Percentiles rank a stretch among this genome's conserved stretches.
These are phyloP conservation scores for Merops nubicus DNA, from an alignment of 2,113 vertebrate species.

Conservation along the genomic window DNA sequence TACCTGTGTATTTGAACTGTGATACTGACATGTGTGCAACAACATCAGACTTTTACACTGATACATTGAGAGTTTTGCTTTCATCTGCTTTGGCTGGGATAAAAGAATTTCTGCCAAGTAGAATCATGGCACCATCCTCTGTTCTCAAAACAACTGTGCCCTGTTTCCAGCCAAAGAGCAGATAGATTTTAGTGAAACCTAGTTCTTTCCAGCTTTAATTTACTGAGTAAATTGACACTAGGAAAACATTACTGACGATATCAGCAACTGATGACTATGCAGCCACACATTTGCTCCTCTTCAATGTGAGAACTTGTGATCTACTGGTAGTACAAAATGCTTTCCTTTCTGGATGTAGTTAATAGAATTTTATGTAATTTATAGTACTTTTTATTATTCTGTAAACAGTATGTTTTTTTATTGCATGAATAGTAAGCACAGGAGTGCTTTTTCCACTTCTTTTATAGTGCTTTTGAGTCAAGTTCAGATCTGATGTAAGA, in stretches of 20 bases:
- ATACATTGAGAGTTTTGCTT: background rate
- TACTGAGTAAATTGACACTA: background rate
- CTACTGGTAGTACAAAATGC: background rate
- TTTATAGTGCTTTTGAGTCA: background rate
- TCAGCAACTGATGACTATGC: background rate
- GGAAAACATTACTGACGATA: background rate
- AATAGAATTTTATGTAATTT: background rate
- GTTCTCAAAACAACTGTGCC: conserved; percentile 20
- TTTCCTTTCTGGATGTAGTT: background rate
- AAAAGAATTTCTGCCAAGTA: background rate
- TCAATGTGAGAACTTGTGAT: background rate
- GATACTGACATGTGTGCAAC: background rate
- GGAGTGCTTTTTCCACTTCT: background rate
- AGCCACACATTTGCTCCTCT: background rate
- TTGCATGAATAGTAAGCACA: background rate
- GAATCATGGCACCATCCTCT: background rate
- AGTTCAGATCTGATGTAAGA: background rate
- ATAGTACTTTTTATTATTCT: background rate
- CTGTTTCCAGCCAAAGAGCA: background rate
- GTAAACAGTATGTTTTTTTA: background rate
- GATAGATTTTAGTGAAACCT: background rate
- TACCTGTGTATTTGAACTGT: background rate
- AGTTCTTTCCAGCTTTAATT: background rate
- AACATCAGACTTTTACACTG: background rate
- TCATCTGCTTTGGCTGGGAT: background rate